Base-by-base conservation (phyloP, 2,888 invertebrate species). In the Reticulitermes lucifugus region DNA sequence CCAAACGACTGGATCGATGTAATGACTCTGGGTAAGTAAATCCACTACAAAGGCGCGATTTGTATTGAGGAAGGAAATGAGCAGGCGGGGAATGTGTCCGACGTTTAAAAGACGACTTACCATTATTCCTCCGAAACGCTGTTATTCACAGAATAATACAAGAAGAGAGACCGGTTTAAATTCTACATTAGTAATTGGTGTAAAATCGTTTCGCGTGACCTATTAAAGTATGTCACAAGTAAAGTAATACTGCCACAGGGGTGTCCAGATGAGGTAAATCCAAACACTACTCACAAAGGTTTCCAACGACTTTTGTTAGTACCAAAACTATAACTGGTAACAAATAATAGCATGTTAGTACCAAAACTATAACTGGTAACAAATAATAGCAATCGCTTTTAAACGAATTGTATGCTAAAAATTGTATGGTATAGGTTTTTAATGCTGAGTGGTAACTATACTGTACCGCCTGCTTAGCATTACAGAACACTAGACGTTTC, bases 171-270 rank as follows among this genome's bases (percentile, higher is more conserved):
- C 60, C 22, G 21, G 21, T 6, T 25, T 60, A 60, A 60, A 21
- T 60, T 60, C n/a, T 21, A 60, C 18, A 60, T 60, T 60, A 12
- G 60, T 60, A 60, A 60, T 22, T 60, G 60, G 60, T 60, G 60
- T 60, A 21, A 60, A 60, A 60, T 21, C n/a, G 60, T 60, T 60
- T 60, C n/a, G 60, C 60, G 60, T 60, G 60, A 60, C 60, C 60
- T 21, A 60, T 60, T 21, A 60, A 60, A 21, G 21, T 3, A 60
- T 60, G 60, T 60, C 21, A 21, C 60, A 60, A 60, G 60, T 21
- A 21, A 60, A 21, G 6, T 51, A 51, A 51, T 51, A 21, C 35
- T 35, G 60, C 18, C 9, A 60, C 60, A 60, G 60, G 60, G 60
- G 60, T 60, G 60, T 21, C 21, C 21, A 60, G 60, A 60, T 6